phyloP scores from a whole-genome alignment of 1,140 invertebrate genomes.

The Euura saliciscinereae region DNA sequence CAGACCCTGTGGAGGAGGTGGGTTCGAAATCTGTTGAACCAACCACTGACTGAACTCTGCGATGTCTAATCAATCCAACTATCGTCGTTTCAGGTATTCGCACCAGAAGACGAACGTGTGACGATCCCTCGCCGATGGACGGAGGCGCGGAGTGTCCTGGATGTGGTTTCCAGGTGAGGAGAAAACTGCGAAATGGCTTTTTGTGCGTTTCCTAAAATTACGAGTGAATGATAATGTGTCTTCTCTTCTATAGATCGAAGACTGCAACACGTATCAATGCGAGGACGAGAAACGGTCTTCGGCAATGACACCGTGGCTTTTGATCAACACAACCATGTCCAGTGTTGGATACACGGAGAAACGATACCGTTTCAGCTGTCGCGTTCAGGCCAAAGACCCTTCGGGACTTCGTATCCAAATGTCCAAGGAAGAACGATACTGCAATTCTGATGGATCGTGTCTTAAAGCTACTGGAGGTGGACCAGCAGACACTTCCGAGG shows the following conservation, averaged over 20 bases:
- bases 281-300: conserved; percentile 69
- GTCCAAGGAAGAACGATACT: conserved; percentile 77
- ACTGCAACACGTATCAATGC: conserved; percentile 75
- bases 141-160: conserved; percentile 74
- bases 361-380: conserved; percentile 78
- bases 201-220: not conserved
- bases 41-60: conserved; percentile 11
- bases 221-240: too few species aligned
- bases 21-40: conserved; percentile 50
- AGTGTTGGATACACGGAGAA: conserved; percentile 70
- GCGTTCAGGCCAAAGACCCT: conserved; percentile 74
- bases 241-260: conserved; percentile 59
- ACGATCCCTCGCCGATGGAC: conserved; percentile 68
- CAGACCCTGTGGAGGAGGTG: conserved; percentile 63
- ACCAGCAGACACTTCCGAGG: conserved; percentile 55
- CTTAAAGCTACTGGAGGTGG: conserved; percentile 38
- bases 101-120: conserved; percentile 64
- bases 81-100: conserved; percentile 44
- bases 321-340: conserved; percentile 56
- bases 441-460: conserved; percentile 68
- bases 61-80: too few species aligned
- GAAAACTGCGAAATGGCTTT: not conserved
- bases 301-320: conserved; percentile 81
- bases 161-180: conserved; percentile 55
- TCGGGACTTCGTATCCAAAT: conserved; percentile 66